phyloP scores from a whole-genome alignment of 2,797 vertebrate genomes.

The Pelodytes ibericus region DNA sequence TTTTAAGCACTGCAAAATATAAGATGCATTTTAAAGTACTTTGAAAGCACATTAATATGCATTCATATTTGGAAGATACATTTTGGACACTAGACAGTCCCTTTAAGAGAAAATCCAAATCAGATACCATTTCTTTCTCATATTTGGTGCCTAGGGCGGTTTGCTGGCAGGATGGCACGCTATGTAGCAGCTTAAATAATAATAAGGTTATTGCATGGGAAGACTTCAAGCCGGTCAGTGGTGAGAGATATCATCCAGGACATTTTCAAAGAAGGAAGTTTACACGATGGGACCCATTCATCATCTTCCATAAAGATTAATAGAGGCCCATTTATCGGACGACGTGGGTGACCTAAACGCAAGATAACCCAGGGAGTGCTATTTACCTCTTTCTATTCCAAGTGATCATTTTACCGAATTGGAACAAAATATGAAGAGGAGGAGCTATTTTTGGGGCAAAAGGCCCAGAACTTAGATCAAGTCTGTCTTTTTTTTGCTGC shows the following conservation, averaged over 20 bases:
- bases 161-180: neutral
- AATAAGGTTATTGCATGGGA: neutral
- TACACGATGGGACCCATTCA: slow-evolving; percentile 8
- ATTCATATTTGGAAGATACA: too few relatives aligned
- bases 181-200: neutral
- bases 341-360: slow-evolving; percentile 38
- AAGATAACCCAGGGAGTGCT: slow-evolving; percentile 28
- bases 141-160: neutral
- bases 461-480: slow-evolving; percentile 13
- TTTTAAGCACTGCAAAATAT: too few relatives aligned
- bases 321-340: slow-evolving; percentile 26
- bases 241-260: slow-evolving; percentile 19
- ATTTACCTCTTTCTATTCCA: slow-evolving; percentile 2
- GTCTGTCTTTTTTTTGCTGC: too few relatives aligned
- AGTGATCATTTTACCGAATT: slow-evolving; percentile 14
- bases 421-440: slow-evolving; percentile 8
- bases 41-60: too few relatives aligned
- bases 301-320: slow-evolving; percentile 41
- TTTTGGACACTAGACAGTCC: too few relatives aligned
- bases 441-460: slow-evolving; percentile 15
- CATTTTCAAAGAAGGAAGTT: slow-evolving; percentile 26
- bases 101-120: too few relatives aligned
- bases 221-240: neutral
- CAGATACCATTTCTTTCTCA: neutral
- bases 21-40: too few relatives aligned